phyloP scores from a whole-genome alignment of 1,140 invertebrate species.

The Neotoxoptera formosana region DNA sequence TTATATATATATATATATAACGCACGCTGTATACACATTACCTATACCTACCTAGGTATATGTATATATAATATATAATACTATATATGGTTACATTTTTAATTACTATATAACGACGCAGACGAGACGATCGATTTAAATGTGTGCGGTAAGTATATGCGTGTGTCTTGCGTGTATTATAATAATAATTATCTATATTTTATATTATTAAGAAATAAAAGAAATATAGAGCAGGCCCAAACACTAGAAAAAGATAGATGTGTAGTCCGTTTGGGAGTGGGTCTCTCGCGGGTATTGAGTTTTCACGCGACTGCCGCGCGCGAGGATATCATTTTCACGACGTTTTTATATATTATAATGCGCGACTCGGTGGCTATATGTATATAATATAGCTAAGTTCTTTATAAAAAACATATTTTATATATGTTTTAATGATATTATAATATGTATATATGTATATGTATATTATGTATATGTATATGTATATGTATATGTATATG shows the following conservation, averaged over 20 bases:
- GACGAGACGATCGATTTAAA: not conserved
- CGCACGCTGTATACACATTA: too few species aligned
- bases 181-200: not conserved
- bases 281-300: constrained; percentile 44
- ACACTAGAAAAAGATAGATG: not conserved
- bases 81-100: not conserved
- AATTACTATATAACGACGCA: not conserved
- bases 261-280: not conserved
- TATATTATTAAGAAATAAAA: too few species aligned
- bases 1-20: too few species aligned
- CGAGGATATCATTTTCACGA: not conserved
- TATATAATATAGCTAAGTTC: too few species aligned
- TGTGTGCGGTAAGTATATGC: not conserved
- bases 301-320: not conserved
- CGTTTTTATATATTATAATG: not conserved
- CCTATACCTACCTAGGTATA: too few species aligned
- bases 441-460: too few species aligned
- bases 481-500: not conserved
- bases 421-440: too few species aligned
- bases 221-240: not conserved
- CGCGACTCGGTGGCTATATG: too few species aligned
- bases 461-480: not conserved
- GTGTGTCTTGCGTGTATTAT: too few species aligned
- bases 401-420: too few species aligned
- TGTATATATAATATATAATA: too few species aligned